Evolutionary conservation across 2,888 invertebrate genomes (phyloP).

Genomic region (Ceriagrion tenellum): DNA sequence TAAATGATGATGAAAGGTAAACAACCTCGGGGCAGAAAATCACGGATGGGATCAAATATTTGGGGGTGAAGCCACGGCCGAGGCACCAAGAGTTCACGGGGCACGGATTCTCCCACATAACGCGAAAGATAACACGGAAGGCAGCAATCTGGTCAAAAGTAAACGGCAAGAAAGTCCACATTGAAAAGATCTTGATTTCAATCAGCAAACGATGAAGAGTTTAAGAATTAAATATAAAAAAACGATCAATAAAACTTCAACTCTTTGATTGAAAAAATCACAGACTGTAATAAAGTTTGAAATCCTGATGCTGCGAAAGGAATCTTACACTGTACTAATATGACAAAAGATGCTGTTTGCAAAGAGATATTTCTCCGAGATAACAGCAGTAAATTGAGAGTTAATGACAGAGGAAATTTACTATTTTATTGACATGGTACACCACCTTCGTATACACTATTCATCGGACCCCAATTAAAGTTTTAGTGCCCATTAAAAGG

Average conservation of each 20-base stretch:
- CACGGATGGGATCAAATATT: too few relatives aligned
- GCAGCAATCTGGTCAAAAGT: too few relatives aligned
- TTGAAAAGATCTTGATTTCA: too few relatives aligned
- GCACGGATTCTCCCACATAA: too few relatives aligned
- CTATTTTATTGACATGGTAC: neutral
- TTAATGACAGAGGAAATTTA: neutral
- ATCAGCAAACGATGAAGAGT: too few relatives aligned
- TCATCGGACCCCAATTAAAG: neutral
- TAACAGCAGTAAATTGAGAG: neutral
- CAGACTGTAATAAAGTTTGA: neutral
- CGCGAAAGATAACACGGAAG: too few relatives aligned
- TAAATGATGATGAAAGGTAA: too few relatives aligned
- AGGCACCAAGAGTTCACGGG: too few relatives aligned
- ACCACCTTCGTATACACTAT: neutral
- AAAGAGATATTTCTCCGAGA: neutral
- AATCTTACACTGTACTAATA: neutral
- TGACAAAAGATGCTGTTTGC: neutral
- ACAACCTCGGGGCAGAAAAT: too few relatives aligned
- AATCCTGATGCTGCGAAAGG: neutral
- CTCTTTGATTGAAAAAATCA: neutral
- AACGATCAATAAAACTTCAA: neutral
- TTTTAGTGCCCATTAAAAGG: neutral
- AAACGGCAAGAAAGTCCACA: too few relatives aligned
- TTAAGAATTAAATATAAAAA: neutral
- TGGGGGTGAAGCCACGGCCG: too few relatives aligned